Conservation (phyloP, 2,888 invertebrate species). For the Strigamia maritima region DNA sequence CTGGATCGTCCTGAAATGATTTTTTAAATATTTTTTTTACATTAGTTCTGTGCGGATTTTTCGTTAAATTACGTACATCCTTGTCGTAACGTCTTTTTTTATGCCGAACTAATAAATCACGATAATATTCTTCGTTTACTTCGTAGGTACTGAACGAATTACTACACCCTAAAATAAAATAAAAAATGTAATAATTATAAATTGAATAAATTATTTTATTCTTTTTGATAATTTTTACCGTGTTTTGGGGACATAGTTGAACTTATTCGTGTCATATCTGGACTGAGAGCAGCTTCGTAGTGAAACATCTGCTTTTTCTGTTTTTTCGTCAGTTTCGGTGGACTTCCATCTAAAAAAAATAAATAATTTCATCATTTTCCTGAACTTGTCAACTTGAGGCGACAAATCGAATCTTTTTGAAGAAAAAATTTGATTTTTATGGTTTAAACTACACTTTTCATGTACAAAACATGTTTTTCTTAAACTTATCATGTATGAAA, state of each 20-base stretch:
- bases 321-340: slow-evolving; percentile 59
- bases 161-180: background rate
- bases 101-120: slow-evolving; percentile 67
- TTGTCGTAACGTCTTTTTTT: slow-evolving; percentile 67
- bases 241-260: slow-evolving; percentile 52
- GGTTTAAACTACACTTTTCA: too few relatives aligned
- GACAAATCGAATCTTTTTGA: too few relatives aligned
- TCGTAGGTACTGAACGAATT: slow-evolving; percentile 52
- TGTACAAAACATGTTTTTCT: too few relatives aligned
- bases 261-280: slow-evolving; percentile 51
- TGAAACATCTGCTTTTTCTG: slow-evolving; percentile 58
- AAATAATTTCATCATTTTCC: background rate
- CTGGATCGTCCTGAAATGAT: slow-evolving; percentile 64
- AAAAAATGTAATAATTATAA: too few relatives aligned
- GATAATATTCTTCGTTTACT: slow-evolving; percentile 64
- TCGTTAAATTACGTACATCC: slow-evolving; percentile 57
- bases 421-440: too few relatives aligned
- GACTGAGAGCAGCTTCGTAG: slow-evolving; percentile 49
- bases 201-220: background rate
- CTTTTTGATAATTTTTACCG: background rate
- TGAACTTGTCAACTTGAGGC: too few relatives aligned
- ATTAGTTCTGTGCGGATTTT: background rate
- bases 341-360: slow-evolving; percentile 59
- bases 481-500: too few relatives aligned
- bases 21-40: background rate